Percentiles rank a stretch among this genome's conserved stretches.
Conservation (phyloP, 2,113 vertebrate genomes). For the Benitochromis conjunctus region DNA sequence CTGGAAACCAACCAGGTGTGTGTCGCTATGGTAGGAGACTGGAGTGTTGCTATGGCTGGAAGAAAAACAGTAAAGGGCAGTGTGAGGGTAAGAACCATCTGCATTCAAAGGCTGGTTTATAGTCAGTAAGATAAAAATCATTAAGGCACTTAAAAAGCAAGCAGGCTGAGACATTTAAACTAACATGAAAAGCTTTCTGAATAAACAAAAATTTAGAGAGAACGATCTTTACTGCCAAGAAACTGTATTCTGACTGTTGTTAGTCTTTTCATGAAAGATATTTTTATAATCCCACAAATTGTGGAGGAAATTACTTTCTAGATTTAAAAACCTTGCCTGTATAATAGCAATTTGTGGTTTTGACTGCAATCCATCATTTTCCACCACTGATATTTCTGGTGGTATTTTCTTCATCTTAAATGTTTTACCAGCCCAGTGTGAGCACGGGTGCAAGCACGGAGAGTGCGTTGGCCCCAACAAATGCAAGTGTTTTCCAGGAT, state of each 20-base stretch:
- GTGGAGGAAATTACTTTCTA: background rate
- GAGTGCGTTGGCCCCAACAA: slow-evolving; percentile 89
- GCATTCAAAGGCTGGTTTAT: background rate
- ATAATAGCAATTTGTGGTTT: slow-evolving; percentile 39
- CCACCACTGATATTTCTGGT: slow-evolving; percentile 21
- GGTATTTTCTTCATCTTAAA: slow-evolving; percentile 46
- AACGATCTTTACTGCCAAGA: background rate
- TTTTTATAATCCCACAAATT: slow-evolving; percentile 12
- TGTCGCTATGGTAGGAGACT: slow-evolving; percentile 84
- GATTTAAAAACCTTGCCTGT: slow-evolving; percentile 27
- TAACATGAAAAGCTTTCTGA: background rate
- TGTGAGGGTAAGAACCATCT: slow-evolving; percentile 84
- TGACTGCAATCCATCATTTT: slow-evolving; percentile 19
- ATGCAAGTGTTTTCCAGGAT: slow-evolving; percentile 92
- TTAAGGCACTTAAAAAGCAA: background rate
- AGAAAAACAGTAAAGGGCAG: slow-evolving; percentile 80
- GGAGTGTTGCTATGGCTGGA: slow-evolving; percentile 97
- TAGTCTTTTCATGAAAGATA: background rate
- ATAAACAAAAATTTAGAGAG: background rate
- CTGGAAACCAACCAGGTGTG: slow-evolving; percentile 77
- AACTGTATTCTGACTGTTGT: background rate
- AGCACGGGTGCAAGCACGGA: slow-evolving; percentile 88
- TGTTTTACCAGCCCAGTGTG: slow-evolving; percentile 82
- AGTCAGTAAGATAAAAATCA: background rate
- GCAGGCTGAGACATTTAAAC: background rate